Base-by-base conservation (phyloP, 2,888 invertebrate genomes). In the Syrista parreyssii region DNA sequence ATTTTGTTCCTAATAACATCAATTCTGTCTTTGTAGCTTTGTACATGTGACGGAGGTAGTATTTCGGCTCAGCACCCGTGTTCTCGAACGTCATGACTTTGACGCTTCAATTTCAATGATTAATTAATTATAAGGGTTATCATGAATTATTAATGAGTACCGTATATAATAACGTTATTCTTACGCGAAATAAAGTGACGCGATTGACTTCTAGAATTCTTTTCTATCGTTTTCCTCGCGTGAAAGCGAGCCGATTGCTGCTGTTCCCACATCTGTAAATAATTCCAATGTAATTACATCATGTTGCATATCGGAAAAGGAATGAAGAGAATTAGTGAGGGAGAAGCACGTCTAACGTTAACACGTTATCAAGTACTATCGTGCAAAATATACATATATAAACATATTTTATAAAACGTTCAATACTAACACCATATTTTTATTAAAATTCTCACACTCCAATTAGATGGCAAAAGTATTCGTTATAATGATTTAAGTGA, bases 1-100 rank as follows among this genome's bases (percentile, higher is more conserved):
- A 80, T 79, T 77, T 81, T 81, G 78, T 84, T 82, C 78, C 78
- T 84, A 83, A 84, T 80, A 80, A 82, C 79, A 79, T 82, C 77
- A 82, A 84, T 85, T 85, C 86, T 81, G 77, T 80, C 74, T 77
- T 83, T 75, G 81, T 78, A 80, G 75, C 75, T 90, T 90, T 90
- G 90, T 91, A 90, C 89, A 89, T 84, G 75, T 86, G 86, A 81
- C 82, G 85, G 89, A 89, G 90, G 89, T 90, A 89, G 89, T 86
- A 84, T 87, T 86, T 89, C 83, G 84, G 86, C 84, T 83, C 84
- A 87, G 89, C 89, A 88, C 88, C 88, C 82, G 84, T 83, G 82
- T 84, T 82, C 84, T 83, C 80, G 81, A 85, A 83, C 86, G 84
- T 89, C 84, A 85, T 88, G 84, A 84, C 82, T 81, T 81, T 78